These are phyloP conservation scores for Anas platyrhynchos DNA, from an alignment of 2,113 vertebrate genomes.

Conservation along the genomic window DNA sequence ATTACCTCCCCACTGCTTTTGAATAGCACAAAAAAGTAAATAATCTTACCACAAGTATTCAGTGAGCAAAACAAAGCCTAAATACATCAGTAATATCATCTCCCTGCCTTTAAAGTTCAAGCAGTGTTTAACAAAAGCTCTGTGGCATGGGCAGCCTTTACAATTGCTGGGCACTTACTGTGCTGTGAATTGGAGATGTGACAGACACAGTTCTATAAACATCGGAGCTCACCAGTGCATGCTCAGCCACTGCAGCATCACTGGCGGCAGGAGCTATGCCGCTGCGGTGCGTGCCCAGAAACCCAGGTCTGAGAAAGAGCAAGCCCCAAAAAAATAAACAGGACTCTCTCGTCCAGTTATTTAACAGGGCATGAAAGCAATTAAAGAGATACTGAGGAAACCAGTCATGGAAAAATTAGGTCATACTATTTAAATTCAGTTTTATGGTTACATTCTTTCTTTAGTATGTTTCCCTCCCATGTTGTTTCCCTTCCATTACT, in stretches of 20 bases:
- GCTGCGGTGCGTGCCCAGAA: neutral
- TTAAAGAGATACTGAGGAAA: constrained; percentile 13
- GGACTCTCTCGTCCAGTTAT: neutral
- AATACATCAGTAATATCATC: neutral
- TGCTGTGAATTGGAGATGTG: neutral
- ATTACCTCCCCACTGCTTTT: neutral
- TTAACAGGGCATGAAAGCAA: constrained; percentile 25
- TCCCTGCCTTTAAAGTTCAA: neutral
- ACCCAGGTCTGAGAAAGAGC: neutral
- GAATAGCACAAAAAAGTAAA: constrained; percentile 22
- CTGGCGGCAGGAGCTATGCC: neutral
- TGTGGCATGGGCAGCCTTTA: neutral
- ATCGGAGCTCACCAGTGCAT: neutral
- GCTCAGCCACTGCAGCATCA: neutral
- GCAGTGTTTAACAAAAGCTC: neutral
- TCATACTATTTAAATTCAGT: constrained; percentile 21
- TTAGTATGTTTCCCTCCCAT: neutral
- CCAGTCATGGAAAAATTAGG: constrained; percentile 48
- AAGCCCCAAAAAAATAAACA: constrained; percentile 20
- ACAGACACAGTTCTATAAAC: neutral
- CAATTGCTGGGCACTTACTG: neutral
- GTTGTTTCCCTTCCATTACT: neutral
- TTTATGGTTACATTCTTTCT: constrained; percentile 22
- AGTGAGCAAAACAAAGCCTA: constrained; percentile 1
- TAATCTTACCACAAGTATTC: neutral